Evolutionary conservation across 1,140 invertebrate genomes (phyloP), one percentile per base, ranked within the genome.

Genomic region (Sarcophaga peregrina): DNA sequence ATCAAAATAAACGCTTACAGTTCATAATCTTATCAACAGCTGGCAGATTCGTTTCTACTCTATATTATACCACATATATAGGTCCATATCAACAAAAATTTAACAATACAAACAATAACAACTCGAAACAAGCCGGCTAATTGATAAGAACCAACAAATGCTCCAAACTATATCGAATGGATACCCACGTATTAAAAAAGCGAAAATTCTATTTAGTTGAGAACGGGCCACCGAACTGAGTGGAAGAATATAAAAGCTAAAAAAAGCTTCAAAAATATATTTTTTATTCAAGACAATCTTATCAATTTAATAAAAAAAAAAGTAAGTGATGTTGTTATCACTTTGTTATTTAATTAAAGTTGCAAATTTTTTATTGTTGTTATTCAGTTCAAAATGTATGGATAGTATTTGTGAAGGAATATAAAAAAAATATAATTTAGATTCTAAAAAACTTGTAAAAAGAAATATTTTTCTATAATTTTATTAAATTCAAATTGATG

Each of bases 11-110:
- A 58, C 10, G 11, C 52, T 58, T 4, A 68, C 62, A 68, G 2
- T 68, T 68, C 9, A n/a, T 20, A 68, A 20, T 68, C 62, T 68
- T 68, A 68, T 68, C 62, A 68, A 68, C n/a, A 68, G n/a, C 7
- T 10, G 62, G 62, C 17, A 25, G 62, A 25, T 68, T 25, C n/a
- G n/a, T 68, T 9, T 25, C 9, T 37, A 37, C 25, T 37, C 25
- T 37, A 37, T 37, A 37, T 37, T 37, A 37, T 37, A 37, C 25
- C 25, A 37, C 25, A 37, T 37, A 37, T 37, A 37, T 37, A 37
- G 25, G 25, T 25, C n/a, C 20, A 25, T 68, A 52, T 52, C 15
- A 15, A 58, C 15, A 58, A 58, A 58, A 0, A 58, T 37, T 2
- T 37, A 37, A 37, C 25, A 58, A 58, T n/a, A n/a, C 15, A 15